Evolutionary conservation across 2,113 vertebrate species (phyloP), one percentile per base, ranked within the genome.

Genomic region (Theropithecus gelada): DNA sequence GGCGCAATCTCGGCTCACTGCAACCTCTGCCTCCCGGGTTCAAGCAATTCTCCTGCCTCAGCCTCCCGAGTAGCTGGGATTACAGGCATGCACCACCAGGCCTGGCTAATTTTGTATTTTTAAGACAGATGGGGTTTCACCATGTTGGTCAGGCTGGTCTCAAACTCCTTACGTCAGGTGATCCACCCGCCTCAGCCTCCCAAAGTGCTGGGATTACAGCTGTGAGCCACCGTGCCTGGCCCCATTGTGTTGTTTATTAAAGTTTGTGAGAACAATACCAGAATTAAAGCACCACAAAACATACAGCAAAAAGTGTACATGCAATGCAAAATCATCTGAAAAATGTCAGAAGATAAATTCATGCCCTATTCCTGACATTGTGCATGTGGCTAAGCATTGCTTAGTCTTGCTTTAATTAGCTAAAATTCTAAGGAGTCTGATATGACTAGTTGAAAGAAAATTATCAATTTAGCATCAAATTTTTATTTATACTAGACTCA

Each of bases 1-100:
- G 61, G 12, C 11, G 0, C 6, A 12, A 30, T 32, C 61, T 64
- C 2, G 0, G 61, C 27, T 64, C 61, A 27, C 61, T 30, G 2
- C 61, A 14, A 6, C 25, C 61, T 64, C 27, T 13, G 27, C 61
- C 61, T 64, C 61, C 61, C 6, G 2, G 12, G 61, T 64, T 64
- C 27, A 64, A 13, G 61, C 2, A 5, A 64, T 64, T 64, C 27
- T 64, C 61, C 27, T 64, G 61, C 61, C 6, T 64, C 61, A 32
- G 61, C 61, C 61, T 64, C 27, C 27, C 0, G 0, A 64, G 27
- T 64, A 64, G 61, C 61, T 64, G 27, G 61, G 12, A 64, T 32
- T 32, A 64, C 27, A 64, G 12, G 61, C 27, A 3, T 6, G 12
- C 6, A 6, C 61, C 2, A 1, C 27, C 61, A 64, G 2, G 2